Conservation (phyloP, 2,888 invertebrate species). For the Melangyna quadrimaculata region DNA sequence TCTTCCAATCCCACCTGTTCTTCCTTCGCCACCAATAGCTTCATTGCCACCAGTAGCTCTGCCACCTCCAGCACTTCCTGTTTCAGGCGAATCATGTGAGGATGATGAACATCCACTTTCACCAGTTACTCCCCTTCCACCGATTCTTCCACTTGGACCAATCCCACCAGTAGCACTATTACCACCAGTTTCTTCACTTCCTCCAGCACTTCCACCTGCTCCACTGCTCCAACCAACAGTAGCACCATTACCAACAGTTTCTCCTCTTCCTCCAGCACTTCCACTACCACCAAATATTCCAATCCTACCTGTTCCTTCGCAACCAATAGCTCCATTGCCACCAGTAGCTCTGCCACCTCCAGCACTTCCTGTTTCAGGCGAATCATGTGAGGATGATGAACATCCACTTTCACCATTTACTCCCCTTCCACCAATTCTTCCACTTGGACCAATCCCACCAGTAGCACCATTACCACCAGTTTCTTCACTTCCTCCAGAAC, state of each 20-base stretch:
- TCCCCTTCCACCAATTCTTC: background rate
- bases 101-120: background rate
- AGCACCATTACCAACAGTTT: background rate
- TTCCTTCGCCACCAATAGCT: background rate
- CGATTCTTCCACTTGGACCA: too few relatives aligned
- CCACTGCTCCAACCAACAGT: too few relatives aligned
- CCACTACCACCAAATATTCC: too few relatives aligned
- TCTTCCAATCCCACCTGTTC: too few relatives aligned
- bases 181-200: too few relatives aligned
- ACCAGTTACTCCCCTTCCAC: background rate
- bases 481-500: background rate
- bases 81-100: background rate
- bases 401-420: background rate
- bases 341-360: background rate
- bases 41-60: background rate
- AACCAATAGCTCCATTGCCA: background rate
- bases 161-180: too few relatives aligned
- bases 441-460: background rate
- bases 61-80: background rate
- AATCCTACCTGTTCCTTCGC: too few relatives aligned
- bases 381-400: background rate
- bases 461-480: background rate
- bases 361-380: background rate
- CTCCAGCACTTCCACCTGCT: too few relatives aligned
- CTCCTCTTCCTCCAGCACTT: background rate